Evolutionary conservation across 1,140 invertebrate genomes (phyloP), one percentile per base, ranked within the genome.

Genomic region (Argopecten irradians): DNA sequence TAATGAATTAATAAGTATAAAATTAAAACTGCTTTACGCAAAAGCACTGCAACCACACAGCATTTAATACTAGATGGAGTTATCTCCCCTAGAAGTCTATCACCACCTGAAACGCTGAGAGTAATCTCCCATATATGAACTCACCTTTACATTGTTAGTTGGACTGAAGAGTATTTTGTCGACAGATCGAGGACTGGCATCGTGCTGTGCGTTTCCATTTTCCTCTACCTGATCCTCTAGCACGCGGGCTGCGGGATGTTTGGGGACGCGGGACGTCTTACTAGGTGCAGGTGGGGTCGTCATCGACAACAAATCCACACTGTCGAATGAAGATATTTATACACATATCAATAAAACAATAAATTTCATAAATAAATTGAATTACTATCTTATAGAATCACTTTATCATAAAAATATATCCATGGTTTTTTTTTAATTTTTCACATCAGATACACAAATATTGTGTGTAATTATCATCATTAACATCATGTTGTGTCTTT

Each of bases 211-310:
- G 28, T 71, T 85, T 35, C 83, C 88, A 19, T 71, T 32, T 19
- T 87, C 86, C 34, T 89, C 89, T 2, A 87, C 83, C 55, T 89
- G 83, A n/a, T 85, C 89, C 32, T 89, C 86, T 11, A 89, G 46
- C 11, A 87, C 89, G 32, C 89, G 83, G 19, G 86, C 86, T 11
- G 89, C 89, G n/a, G 89, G 89, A 84, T 89, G 89, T 43, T 89
- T 89, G 83, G 89, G 89, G 85, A 89, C 89, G 82, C 89, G 89
- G 13, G 89, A 43, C 14, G 86, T 86, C 13, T 39, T 41, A 84
- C 87, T 89, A 82, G n/a, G 84, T 1, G 87, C 0, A 34, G 55
- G 86, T 22, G 55, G 55, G 55, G 89, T 87, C 43, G 89, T 85
- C 89, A 89, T 89, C 82, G 87, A 89, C 32, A 41, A 34, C 14